Evolutionary conservation across 2,888 invertebrate genomes (phyloP), one percentile per base, ranked within the genome.

Genomic region (Biston betularia): DNA sequence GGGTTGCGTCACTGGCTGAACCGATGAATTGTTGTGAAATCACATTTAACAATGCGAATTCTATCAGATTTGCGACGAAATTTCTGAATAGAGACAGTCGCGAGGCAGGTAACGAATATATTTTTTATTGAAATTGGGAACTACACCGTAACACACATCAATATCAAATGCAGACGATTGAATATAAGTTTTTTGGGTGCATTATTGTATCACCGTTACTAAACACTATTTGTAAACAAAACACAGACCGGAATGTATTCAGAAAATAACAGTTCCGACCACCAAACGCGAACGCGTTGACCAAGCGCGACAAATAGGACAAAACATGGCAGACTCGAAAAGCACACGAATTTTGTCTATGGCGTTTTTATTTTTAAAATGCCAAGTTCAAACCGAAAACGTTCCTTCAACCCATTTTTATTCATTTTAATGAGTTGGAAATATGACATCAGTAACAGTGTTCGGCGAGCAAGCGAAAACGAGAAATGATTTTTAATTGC

Each of bases 321-420:
- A 94, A 93, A 94, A 94, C 94, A 94, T 94, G 94, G 94, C 94
- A 92, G 94, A 89, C 91, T 87, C 85, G 87, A 91, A 91, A 90
- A 89, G 88, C 88, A 86, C 87, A 88, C 83, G 86, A 88, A 88
- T 78, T 73, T 91, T 89, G 88, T 93, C 92, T 93, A 80, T 92
- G 91, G 86, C 84, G 72, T 65, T 87, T 87, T 88, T 87, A 83
- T 86, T 90, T 89, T 89, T 89, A 83, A 86, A 85, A 73, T 75
- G 81, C 81, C 80, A 40, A 42, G 75, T 82, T 80, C 65, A 76
- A 76, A 74, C 63, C 61, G 34, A 53, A 38, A 63, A 52, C 79
- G 74, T 79, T 82, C 76, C 76, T 42, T 54, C 1, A 24, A 24
- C 24, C 24, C 1, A 1, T 24, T 24, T 24, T 24, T 24, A 24